Evolutionary conservation across 2,113 vertebrate genomes (phyloP), one percentile per base, ranked within the genome.

Genomic region (Herpailurus yagouaroundi): DNA sequence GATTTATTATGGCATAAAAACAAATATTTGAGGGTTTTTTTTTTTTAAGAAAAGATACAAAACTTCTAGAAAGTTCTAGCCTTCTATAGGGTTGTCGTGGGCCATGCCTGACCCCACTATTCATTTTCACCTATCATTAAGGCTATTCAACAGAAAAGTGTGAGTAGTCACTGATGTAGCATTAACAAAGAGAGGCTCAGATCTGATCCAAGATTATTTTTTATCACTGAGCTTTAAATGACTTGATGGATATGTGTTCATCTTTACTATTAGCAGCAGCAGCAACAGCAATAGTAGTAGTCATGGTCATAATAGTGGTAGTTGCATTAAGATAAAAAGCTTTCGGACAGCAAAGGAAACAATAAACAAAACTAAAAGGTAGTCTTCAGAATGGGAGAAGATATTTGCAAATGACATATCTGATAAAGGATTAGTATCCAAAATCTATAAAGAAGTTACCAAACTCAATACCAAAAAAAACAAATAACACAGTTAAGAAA

Each of bases 1-100:
- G 18, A 52, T 55, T 77, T 89, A 85, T 91, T 82, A 69, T 63
- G 69, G 15, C 19, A 95, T 36, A 84, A 92, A 94, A 85, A 94
- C 19, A 19, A 96, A 38, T 66, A 66, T 55, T 73, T 82, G 38
- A 83, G 21, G 27, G 57, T 13, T 31, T 36, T 73, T 36, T 36
- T 36, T 91, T 68, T 66, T 21, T 2, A 66, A 11, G 8, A 64
- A 89, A 86, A 86, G 29, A 85, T 8, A 13, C 1, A 55, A 66
- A 91, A 63, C 16, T 87, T 97, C 14, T 86, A 83, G 55, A 66
- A 87, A 82, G 25, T 71, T 79, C 45, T 83, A 71, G 5, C 41
- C 21, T 69, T 91, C 74, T 50, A 2, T 18, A 60, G 31, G 10
- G 19, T 66, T 85, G 15, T 91, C 41, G 94, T 31, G 38, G 31